Evolutionary conservation across 2,113 vertebrate species (phyloP).

Genomic region (Balaeniceps rex): DNA sequence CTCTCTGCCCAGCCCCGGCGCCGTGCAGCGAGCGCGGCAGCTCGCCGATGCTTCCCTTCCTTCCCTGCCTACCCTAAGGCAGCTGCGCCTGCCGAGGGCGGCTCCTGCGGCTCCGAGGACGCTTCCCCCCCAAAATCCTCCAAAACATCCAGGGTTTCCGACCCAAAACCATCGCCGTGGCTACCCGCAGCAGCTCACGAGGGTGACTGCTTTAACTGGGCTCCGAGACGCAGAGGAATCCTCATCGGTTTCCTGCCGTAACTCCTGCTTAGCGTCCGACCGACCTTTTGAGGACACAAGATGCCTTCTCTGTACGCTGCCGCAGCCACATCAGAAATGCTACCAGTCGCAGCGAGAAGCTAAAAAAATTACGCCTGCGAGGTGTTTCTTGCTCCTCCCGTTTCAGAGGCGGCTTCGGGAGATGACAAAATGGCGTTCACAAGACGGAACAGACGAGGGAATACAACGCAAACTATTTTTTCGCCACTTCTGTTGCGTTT

Average conservation of each 20-base stretch:
- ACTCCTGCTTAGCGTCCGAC: rapidly evolving
- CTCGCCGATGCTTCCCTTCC: rapidly evolving
- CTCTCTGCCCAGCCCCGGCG: neutral
- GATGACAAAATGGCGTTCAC: neutral
- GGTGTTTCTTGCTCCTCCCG: neutral
- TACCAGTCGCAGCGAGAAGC: neutral
- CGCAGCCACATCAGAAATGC: rapidly evolving
- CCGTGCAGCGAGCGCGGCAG: rapidly evolving
- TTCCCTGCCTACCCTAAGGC: too few relatives aligned
- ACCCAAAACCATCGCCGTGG: rapidly evolving
- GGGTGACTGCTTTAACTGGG: neutral
- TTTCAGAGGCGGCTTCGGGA: neutral
- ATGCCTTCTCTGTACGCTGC: too few relatives aligned
- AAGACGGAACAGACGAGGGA: rapidly evolving
- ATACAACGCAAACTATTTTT: neutral
- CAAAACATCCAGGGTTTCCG: neutral
- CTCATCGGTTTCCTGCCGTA: neutral
- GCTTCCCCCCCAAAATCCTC: neutral
- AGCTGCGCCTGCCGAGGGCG: neutral
- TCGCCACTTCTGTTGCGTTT: neutral
- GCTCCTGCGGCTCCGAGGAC: neutral
- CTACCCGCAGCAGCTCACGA: neutral
- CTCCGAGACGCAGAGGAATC: neutral
- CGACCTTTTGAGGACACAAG: rapidly evolving
- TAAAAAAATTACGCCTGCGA: rapidly evolving